Conservation (phyloP, 2,113 vertebrate species). For the Trachemys scripta region DNA sequence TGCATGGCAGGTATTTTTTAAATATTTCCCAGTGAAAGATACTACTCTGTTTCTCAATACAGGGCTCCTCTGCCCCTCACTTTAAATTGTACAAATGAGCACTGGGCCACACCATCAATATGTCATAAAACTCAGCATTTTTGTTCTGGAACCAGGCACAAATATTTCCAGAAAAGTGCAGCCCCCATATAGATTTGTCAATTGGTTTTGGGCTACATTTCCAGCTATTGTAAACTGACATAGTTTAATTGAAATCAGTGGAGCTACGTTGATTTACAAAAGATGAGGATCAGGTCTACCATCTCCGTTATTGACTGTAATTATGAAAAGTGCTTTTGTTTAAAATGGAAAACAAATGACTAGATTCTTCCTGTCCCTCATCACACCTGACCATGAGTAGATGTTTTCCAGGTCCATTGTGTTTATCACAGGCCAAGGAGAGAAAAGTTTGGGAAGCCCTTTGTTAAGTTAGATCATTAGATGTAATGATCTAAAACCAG, state of each 20-base stretch:
- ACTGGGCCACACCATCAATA: not conserved
- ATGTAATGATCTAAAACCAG: not conserved
- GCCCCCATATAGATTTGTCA: not conserved
- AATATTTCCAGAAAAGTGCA: not conserved
- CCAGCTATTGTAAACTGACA: accelerated
- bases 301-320: not conserved
- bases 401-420: not conserved
- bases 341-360: accelerated
- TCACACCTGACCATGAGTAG: not conserved
- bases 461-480: not conserved
- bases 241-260: not conserved
- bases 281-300: accelerated
- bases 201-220: not conserved
- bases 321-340: accelerated
- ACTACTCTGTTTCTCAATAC: not conserved
- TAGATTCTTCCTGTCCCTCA: not conserved
- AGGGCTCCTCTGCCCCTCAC: not conserved
- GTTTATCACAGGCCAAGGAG: not conserved
- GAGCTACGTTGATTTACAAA: not conserved
- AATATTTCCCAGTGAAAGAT: not conserved
- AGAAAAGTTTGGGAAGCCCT: not conserved
- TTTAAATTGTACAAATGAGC: not conserved
- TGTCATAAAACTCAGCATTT: not conserved
- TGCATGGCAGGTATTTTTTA: not conserved
- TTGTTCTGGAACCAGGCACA: not conserved